A percentile compares a stretch with the other conserved stretches of the same genome.
Conservation (phyloP, 2,888 invertebrate genomes). For the Hymenopus coronatus region DNA sequence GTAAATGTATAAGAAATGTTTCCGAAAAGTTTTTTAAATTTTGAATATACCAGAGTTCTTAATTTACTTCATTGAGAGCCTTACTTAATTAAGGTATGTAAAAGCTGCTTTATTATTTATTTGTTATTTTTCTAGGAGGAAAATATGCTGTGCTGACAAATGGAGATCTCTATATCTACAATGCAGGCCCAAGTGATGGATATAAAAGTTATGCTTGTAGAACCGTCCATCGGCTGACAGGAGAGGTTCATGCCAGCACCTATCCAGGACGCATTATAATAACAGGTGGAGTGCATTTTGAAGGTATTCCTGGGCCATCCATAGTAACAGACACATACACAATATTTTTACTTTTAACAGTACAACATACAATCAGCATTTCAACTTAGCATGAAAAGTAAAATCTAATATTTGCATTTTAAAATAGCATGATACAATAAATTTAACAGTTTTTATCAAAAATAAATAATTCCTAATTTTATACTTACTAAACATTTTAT, state of each 20-base stretch:
- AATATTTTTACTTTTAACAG: neutral
- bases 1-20: no score
- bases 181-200: constrained; percentile 73
- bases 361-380: neutral
- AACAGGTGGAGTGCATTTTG: constrained; percentile 41
- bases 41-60: no score
- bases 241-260: constrained; percentile 64
- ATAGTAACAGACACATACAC: no score
- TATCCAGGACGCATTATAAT: constrained; percentile 69
- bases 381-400: neutral
- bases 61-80: no score
- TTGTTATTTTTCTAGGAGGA: constrained; percentile 45
- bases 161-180: constrained; percentile 80
- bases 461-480: no score
- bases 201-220: constrained; percentile 78
- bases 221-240: constrained; percentile 77
- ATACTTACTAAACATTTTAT: no score
- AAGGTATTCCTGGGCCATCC: neutral
- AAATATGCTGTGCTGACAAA: constrained; percentile 76
- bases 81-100: no score
- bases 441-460: no score
- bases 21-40: no score
- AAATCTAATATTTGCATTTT: neutral
- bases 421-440: no score
- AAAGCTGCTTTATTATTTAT: no score